Evolutionary conservation across 2,888 invertebrate species (phyloP).

Genomic region (Brachylomia viminalis): DNA sequence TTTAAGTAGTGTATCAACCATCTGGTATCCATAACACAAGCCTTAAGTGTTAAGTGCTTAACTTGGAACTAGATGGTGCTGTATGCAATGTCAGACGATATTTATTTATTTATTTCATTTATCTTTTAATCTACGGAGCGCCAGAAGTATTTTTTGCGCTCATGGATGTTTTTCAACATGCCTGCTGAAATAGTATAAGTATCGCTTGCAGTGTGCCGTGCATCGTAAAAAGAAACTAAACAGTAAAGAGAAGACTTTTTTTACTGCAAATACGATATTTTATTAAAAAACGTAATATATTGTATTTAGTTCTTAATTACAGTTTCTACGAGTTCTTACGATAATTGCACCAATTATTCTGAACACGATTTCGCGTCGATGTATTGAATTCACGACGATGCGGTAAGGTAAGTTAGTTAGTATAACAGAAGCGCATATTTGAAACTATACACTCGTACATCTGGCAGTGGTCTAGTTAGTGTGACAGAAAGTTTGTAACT

Average conservation of each 20-base stretch:
- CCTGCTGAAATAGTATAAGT: not conserved
- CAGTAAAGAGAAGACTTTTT: not conserved
- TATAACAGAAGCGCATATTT: constrained; percentile 48
- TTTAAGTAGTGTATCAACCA: too few relatives aligned
- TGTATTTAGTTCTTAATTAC: not conserved
- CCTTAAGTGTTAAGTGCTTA: too few relatives aligned
- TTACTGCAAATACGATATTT: constrained; percentile 1
- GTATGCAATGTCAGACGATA: too few relatives aligned
- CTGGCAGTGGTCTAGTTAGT: constrained; percentile 71
- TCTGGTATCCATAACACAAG: too few relatives aligned
- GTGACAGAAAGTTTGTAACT: constrained; percentile 77
- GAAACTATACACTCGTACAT: constrained; percentile 47
- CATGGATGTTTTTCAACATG: not conserved
- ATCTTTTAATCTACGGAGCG: constrained; percentile 30
- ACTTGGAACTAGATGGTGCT: too few relatives aligned
- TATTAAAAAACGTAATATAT: not conserved
- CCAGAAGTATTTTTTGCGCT: constrained; percentile 4
- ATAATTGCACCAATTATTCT: constrained; percentile 42
- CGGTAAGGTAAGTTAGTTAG: constrained; percentile 30
- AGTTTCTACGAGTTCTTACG: constrained; percentile 13
- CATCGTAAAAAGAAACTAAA: constrained; percentile 6
- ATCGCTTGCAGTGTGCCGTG: not conserved
- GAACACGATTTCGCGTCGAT: constrained; percentile 37
- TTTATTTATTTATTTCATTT: too few relatives aligned
- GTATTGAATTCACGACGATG: constrained; percentile 46